Evolutionary conservation across 2,888 invertebrate genomes (phyloP).

Genomic region (Acanthosepion lycidas): DNA sequence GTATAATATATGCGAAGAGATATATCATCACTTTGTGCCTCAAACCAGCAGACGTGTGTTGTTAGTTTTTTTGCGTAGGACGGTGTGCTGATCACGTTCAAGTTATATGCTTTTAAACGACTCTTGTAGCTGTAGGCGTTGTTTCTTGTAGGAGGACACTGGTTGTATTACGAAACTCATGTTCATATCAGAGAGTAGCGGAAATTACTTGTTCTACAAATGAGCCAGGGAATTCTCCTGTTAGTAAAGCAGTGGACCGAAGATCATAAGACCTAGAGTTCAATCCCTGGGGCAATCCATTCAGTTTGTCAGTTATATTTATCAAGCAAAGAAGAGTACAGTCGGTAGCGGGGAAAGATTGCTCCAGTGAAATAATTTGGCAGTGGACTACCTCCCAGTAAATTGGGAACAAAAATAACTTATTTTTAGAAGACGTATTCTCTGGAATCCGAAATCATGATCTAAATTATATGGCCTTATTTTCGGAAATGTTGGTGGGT

Average conservation of each 20-base stretch:
- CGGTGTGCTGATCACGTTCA: too few relatives aligned
- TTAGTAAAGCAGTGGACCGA: background rate
- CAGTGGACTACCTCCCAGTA: background rate
- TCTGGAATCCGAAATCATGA: background rate
- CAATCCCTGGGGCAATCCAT: background rate
- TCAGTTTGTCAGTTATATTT: background rate
- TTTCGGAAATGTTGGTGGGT: too few relatives aligned
- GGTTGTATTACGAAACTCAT: background rate
- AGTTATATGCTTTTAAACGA: background rate
- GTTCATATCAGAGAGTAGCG: background rate
- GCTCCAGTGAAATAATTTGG: background rate
- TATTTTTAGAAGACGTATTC: background rate
- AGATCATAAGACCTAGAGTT: background rate
- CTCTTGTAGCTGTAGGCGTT: background rate
- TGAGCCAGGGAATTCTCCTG: background rate
- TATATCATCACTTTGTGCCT: background rate
- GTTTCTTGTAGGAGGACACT: background rate
- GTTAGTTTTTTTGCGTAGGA: background rate
- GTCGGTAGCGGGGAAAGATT: background rate
- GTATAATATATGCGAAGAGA: background rate
- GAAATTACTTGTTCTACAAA: background rate
- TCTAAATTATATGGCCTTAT: too few relatives aligned
- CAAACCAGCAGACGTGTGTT: background rate
- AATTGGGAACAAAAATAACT: background rate
- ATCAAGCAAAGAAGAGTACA: background rate